Evolutionary conservation across 2,113 vertebrate species (phyloP).

Genomic region (Proterorhinus semilunaris): DNA sequence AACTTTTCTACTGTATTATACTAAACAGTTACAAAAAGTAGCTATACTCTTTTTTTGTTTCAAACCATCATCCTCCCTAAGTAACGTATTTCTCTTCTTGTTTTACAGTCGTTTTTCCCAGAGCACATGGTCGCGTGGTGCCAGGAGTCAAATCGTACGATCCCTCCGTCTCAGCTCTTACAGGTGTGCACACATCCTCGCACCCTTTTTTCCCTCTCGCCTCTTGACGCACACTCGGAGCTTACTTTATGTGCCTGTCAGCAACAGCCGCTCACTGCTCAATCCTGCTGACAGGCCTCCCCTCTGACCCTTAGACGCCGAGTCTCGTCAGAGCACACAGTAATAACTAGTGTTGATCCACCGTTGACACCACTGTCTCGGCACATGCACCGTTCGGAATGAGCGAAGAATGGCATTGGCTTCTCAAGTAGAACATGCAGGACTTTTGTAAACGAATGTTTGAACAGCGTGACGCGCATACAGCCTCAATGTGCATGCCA

Average conservation of each 20-base stretch:
- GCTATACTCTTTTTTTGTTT: background rate
- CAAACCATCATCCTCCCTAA: slow-evolving; percentile 21
- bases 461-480: slow-evolving; percentile 16
- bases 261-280: slow-evolving; percentile 45
- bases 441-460: slow-evolving; percentile 32
- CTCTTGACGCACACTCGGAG: slow-evolving; percentile 29
- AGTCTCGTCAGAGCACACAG: slow-evolving; percentile 57
- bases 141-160: slow-evolving; percentile 88
- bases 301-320: slow-evolving; percentile 65
- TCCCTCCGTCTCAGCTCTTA: slow-evolving; percentile 89
- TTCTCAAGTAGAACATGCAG: slow-evolving; percentile 34
- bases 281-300: slow-evolving; percentile 62
- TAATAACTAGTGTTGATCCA: slow-evolving; percentile 67
- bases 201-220: slow-evolving; percentile 9
- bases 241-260: slow-evolving; percentile 50
- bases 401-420: slow-evolving; percentile 48
- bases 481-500: background rate
- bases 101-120: slow-evolving; percentile 91
- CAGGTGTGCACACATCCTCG: slow-evolving; percentile 81
- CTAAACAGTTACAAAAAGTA: too few relatives aligned
- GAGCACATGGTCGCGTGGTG: slow-evolving; percentile 98
- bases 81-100: slow-evolving; percentile 29
- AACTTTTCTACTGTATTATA: too few relatives aligned
- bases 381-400: slow-evolving; percentile 34
- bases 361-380: slow-evolving; percentile 64